Base-by-base conservation (phyloP, 2,888 invertebrate genomes). In the Ferdinandea cuprea region DNA sequence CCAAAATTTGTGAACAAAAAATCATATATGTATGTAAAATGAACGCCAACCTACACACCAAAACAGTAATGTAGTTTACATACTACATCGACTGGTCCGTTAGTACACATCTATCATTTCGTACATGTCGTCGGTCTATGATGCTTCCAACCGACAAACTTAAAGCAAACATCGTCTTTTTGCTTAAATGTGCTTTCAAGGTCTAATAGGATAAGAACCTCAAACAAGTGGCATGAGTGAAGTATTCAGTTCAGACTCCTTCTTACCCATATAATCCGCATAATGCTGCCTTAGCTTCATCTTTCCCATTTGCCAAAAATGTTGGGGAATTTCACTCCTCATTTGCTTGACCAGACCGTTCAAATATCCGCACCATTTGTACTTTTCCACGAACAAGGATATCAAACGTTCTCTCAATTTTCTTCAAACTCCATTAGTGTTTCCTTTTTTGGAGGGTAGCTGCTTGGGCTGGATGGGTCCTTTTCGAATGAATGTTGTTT, bases 341-440 rank as follows among this genome's bases (percentile, higher is more conserved):
- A 79, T 79, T 72, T 73, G 59, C 40, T 63, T 68, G 68, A 68
- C 25, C 25, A 25, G 3, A 25, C 40, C 58, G 52, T 66, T 72
- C 52, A 46, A 72, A 72, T 66, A 65, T 65, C 72, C 50, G 52
- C 66, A 66, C 32, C 15, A 44, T 21, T 35, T 40, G 65, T 56
- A 69, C 35, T 72, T 56, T 63, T 65, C 54, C 48, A 63, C 56
- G 35, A 15, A 37, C 42, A 59, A n/a, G 52, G 21, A 76, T 65
- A 71, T 59, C 81, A 59, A 77, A 40, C 65, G 61, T 48, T 65
- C 61, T 81, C 81, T 66, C 48, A 66, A 65, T 72, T 81, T 81
- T 77, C 71, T 72, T 81, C 54, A 56, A 81, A 81, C 81, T 81
- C 61, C 61, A 81, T 81, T 81, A 72, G 54, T 71, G 30, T 37